Evolutionary conservation across 2,797 vertebrate species (phyloP).

Genomic region (Gambelia wislizenii): DNA sequence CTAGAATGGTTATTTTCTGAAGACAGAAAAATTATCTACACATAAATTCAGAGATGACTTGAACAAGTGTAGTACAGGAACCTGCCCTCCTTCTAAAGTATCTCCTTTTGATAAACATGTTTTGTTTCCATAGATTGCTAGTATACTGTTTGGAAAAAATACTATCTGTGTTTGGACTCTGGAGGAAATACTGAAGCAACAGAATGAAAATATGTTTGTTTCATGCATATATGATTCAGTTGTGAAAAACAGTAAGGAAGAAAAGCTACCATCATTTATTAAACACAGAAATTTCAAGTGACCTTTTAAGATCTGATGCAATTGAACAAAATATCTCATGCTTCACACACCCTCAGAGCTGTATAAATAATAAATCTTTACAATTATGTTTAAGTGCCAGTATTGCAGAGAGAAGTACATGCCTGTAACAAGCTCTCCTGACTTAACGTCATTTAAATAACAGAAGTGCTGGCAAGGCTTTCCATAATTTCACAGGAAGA

Average conservation of each 20-base stretch:
- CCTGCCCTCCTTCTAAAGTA: not conserved
- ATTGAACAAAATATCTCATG: conserved; percentile 18
- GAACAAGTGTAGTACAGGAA: not conserved
- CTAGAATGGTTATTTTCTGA: not conserved
- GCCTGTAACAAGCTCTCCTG: conserved; percentile 18
- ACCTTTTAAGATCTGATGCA: conserved; percentile 46
- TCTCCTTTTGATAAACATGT: not conserved
- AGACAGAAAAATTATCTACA: not conserved
- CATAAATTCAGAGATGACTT: not conserved
- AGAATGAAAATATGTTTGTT: not conserved
- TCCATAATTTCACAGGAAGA: conserved; percentile 1
- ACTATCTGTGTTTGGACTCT: not conserved
- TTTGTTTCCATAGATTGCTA: not conserved
- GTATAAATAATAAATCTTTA: conserved; percentile 33
- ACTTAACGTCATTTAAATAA: not conserved
- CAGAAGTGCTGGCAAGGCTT: not conserved
- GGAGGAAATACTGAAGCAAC: not conserved
- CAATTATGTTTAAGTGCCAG: conserved; percentile 26
- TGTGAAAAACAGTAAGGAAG: not conserved
- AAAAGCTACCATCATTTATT: conserved; percentile 31
- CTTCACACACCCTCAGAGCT: conserved; percentile 23
- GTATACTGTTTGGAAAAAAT: not conserved
- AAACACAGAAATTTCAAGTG: conserved; percentile 23
- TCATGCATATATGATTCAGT: not conserved
- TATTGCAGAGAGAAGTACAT: not conserved